Evolutionary conservation across 1,140 invertebrate species (phyloP).

Genomic region (Drosophila kurseongensis): DNA sequence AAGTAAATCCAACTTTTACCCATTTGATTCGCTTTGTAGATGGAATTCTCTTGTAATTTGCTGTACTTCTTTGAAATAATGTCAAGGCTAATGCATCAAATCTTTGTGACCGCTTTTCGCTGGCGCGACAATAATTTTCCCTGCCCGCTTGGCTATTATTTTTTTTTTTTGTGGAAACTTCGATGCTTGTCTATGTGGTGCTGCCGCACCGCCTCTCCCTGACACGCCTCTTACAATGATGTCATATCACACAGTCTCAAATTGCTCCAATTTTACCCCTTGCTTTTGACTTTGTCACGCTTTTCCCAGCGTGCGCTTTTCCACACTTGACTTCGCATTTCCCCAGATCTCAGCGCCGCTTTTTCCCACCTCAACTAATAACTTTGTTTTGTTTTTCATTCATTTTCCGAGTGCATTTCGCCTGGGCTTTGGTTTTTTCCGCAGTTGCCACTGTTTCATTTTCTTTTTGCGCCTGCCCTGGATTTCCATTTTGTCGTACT

Average conservation of each 20-base stretch:
- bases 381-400: constrained; percentile 23
- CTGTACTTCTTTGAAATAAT: constrained; percentile 35
- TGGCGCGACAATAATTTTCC: constrained; percentile 18
- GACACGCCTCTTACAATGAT: constrained; percentile 52
- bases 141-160: constrained; percentile 5
- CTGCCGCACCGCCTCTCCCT: background rate
- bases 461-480: constrained; percentile 54
- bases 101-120: constrained; percentile 23
- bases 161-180: constrained; percentile 22
- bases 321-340: constrained; percentile 33
- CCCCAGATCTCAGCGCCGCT: constrained; percentile 14
- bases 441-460: constrained; percentile 19
- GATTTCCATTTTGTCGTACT: constrained; percentile 55
- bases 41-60: constrained; percentile 4
- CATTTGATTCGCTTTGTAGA: background rate
- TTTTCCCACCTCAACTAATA: constrained; percentile 35
- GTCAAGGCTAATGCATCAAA: constrained; percentile 38
- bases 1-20: background rate
- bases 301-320: constrained; percentile 58
- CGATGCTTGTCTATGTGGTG: constrained; percentile 36
- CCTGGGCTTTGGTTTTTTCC: constrained; percentile 39
- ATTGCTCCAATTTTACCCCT: constrained; percentile 54
- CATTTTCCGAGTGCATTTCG: constrained; percentile 46
- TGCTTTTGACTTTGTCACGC: constrained; percentile 56
- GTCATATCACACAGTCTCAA: constrained; percentile 41